Base-by-base conservation (phyloP, 1,140 invertebrate genomes). In the Polypedilum pembai region DNA sequence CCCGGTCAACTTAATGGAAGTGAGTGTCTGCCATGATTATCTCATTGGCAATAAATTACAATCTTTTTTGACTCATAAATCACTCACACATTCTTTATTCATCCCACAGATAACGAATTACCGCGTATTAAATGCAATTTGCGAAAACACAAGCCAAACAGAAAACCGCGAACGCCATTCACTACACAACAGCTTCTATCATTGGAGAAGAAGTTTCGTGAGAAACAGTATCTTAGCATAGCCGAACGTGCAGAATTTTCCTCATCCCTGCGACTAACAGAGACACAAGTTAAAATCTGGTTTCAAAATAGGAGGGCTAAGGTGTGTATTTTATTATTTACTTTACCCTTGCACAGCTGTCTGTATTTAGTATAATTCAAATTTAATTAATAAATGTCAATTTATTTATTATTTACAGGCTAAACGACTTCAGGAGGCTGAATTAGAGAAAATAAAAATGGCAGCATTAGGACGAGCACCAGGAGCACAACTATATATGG, bases 281-380 rank as follows among this genome's bases (percentile, higher is more conserved):
- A 99, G 84, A 98, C 96, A 7, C 94, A 94, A 87, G 93, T 95
- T 74, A 98, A 97, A 87, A 98, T 97, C 78, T 98, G 95, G 95
- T 98, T 98, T 83, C 95, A 98, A 89, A 98, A 98, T 83, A 87
- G 95, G 7, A 85, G 95, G 65, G 95, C 95, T 73, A 98, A 98
- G 83, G 45, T 56, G 15, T 4, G n/a, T n/a, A n/a, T n/a, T n/a
- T n/a, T n/a, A n/a, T n/a, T n/a, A n/a, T n/a, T n/a, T n/a, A n/a
- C n/a, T n/a, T n/a, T n/a, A n/a, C n/a, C n/a, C n/a, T n/a, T n/a
- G n/a, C n/a, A n/a, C 24, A 33, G 24, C 24, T 33, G 24, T 33
- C 24, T n/a, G n/a, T n/a, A n/a, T n/a, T n/a, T n/a, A n/a, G n/a
- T n/a, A 33, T 33, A n/a, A 33, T 33, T 33, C 24, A 33, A 33